Conservation (phyloP, 2,113 vertebrate genomes). For the Dendropsophus ebraccatus region DNA sequence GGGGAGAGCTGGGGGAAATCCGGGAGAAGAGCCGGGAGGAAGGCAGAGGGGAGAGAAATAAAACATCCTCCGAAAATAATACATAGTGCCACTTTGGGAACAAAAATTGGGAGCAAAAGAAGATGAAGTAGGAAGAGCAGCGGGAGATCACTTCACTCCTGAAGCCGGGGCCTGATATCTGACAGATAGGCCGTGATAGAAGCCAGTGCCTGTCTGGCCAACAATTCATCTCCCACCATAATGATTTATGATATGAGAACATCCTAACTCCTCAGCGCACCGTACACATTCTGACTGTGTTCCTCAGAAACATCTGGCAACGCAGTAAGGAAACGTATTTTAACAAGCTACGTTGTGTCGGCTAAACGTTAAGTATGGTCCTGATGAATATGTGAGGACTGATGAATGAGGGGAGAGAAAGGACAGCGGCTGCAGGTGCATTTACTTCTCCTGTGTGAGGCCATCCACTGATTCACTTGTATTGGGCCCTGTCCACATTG, state of each 20-base stretch:
- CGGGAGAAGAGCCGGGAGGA: no score
- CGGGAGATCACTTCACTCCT: neutral
- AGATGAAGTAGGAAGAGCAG: neutral
- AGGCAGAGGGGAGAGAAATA: no score
- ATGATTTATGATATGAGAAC: constrained; percentile 3
- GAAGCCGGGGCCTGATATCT: neutral
- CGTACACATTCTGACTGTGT: neutral
- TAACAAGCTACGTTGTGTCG: neutral
- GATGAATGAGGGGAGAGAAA: neutral
- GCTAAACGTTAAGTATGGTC: no score
- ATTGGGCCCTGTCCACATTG: no score
- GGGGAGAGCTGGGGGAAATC: no score
- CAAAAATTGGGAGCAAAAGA: no score
- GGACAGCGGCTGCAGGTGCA: neutral
- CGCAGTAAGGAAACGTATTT: neutral
- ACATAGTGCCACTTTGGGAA: no score
- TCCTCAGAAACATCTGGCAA: neutral
- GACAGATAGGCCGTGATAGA: neutral
- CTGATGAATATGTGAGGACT: neutral
- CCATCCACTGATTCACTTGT: no score
- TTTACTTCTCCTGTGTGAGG: neutral
- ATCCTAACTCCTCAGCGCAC: neutral
- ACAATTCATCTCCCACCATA: neutral
- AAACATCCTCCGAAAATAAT: no score
- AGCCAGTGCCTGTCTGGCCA: constrained; percentile 7